phyloP scores from a whole-genome alignment of 2,113 vertebrate genomes.

The Ptychochromis oligacanthus region DNA sequence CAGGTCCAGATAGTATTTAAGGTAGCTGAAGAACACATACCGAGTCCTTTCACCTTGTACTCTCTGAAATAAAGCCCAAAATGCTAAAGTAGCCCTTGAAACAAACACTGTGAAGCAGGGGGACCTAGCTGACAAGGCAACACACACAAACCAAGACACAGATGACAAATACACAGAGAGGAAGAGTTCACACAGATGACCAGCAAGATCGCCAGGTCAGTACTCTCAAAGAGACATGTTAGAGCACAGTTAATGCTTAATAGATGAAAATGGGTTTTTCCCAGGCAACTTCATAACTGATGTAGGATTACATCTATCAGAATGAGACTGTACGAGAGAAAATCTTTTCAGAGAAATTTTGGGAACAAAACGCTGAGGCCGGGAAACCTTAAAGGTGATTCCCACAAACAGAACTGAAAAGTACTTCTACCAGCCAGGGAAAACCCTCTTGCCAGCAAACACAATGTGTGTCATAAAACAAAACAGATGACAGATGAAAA shows the following conservation, averaged over 20 bases:
- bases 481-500: neutral
- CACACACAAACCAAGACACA: neutral
- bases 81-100: constrained; percentile 56
- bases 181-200: neutral
- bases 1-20: neutral
- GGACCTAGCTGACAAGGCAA: neutral
- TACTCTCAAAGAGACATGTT: neutral
- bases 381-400: neutral
- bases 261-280: constrained; percentile 33
- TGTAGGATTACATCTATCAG: neutral
- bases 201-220: neutral
- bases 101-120: constrained; percentile 15
- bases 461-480: neutral
- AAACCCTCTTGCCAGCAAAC: constrained; percentile 41
- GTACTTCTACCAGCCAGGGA: constrained; percentile 5
- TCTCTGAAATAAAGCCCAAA: constrained; percentile 1
- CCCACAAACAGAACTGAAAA: neutral
- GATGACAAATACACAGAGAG: neutral
- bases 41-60: neutral
- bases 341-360: neutral
- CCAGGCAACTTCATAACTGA: constrained; percentile 9
- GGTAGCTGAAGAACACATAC: neutral
- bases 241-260: neutral
- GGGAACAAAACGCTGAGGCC: neutral
- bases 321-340: neutral